Evolutionary conservation across 1,140 invertebrate species (phyloP), one percentile per base, ranked within the genome.

Genomic region (Pogonus chalceus): DNA sequence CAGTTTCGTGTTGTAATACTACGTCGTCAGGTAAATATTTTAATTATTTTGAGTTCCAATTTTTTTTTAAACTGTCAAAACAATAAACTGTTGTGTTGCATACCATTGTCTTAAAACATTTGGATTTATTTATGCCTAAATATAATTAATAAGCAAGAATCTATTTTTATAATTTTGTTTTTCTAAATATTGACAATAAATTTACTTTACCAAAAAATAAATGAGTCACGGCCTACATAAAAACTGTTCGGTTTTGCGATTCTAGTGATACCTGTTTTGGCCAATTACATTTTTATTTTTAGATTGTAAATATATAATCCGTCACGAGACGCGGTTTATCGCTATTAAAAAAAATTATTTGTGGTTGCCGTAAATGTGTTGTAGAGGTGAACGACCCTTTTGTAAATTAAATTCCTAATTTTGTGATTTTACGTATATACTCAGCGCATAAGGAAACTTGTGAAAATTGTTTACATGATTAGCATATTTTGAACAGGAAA

Each of bases 341-440:
- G 37, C 9, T 43, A 43, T 43, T 43, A 18, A 43, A n/a, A n/a
- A n/a, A 43, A 43, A 43, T 43, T 43, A 43, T 43, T 43, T 12
- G 9, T 16, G 37, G 37, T 43, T 9, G 7, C 14, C 26, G 14
- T 31, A 31, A 7, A 31, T 31, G n/a, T n/a, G n/a, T 31, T 7
- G 4, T 31, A 4, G 18, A 43, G 37, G 37, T 43, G 9, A 18
- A 43, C 18, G 37, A 43, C 37, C 37, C 37, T 10, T 18, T 10
- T 4, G 7, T 16, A 43, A 43, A 18, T 43, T 43, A 14, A 7
- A 31, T 7, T 31, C 26, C 26, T 7, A 7, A 7, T 31, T 31
- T 31, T 4, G 26, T 31, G 4, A 14, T 31, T 4, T 31, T 31
- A 14, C 26, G 7, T 7, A 31, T 31, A 31, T 31, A 31, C 26